These are phyloP conservation scores for Lophochroa leadbeateri DNA, from an alignment of 2,113 vertebrate genomes.

Conservation along the genomic window DNA sequence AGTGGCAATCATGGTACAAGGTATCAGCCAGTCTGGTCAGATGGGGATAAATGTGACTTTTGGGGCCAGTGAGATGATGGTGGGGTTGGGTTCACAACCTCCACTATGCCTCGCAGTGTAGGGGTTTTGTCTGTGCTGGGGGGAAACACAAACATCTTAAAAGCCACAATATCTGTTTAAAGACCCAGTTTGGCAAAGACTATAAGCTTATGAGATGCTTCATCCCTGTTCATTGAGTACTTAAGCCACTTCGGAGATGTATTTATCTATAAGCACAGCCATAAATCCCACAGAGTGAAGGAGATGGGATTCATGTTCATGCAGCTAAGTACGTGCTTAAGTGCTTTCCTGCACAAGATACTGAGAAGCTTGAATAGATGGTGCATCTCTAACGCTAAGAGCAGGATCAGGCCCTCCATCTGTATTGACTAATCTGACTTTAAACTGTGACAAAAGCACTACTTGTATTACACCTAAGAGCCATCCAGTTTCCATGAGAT, in stretches of 20 bases:
- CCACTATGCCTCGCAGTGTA: accelerated
- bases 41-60: neutral
- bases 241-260: neutral
- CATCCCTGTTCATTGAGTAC: neutral
- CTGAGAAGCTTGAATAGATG: neutral
- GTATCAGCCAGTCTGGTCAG: accelerated
- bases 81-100: neutral
- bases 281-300: neutral
- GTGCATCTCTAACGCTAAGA: neutral
- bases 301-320: neutral
- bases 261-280: neutral
- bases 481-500: neutral
- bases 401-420: neutral
- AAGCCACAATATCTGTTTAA: neutral
- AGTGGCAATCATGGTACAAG: neutral
- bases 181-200: neutral
- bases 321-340: neutral
- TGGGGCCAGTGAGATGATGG: accelerated
- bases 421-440: neutral
- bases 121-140: neutral
- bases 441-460: neutral
- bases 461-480: neutral
- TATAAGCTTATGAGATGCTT: neutral
- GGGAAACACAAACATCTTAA: neutral
- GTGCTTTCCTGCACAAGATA: neutral